Evolutionary conservation across 2,888 invertebrate species (phyloP).

Genomic region (Drosophila siamana): DNA sequence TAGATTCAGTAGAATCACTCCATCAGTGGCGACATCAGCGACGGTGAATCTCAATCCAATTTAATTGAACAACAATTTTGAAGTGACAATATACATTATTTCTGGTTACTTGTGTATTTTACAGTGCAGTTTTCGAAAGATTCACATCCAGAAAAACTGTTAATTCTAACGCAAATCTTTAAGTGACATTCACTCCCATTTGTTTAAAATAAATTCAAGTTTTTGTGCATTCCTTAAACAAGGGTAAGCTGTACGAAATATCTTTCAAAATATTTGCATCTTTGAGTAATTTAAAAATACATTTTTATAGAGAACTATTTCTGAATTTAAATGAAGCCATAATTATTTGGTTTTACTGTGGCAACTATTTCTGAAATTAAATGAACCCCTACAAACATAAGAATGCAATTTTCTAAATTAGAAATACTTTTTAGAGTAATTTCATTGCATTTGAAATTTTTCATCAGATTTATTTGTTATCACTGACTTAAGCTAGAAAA

Average conservation of each 20-base stretch:
- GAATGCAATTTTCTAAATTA: no score
- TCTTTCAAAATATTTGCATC: neutral
- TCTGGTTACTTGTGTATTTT: slow-evolving; percentile 43
- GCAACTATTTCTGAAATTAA: no score
- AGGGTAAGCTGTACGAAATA: slow-evolving; percentile 30
- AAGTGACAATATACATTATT: slow-evolving; percentile 24
- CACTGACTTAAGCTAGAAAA: no score
- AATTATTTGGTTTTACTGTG: no score
- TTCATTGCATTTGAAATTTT: no score
- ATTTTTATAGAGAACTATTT: neutral
- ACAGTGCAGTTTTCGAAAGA: slow-evolving; percentile 39
- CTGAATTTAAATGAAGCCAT: no score
- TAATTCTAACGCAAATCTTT: slow-evolving; percentile 6
- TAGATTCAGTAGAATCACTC: slow-evolving; percentile 8
- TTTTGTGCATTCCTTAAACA: slow-evolving; percentile 3
- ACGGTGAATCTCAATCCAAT: slow-evolving; percentile 58
- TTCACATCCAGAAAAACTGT: neutral
- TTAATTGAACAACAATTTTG: slow-evolving; percentile 22
- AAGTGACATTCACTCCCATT: slow-evolving; percentile 4
- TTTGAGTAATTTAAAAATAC: neutral
- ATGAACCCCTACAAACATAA: no score
- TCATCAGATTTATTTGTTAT: no score
- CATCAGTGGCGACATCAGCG: slow-evolving; percentile 29
- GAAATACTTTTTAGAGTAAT: no score
- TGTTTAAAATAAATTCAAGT: slow-evolving; percentile 3